phyloP scores from a whole-genome alignment of 2,797 vertebrate species.

The Cheirogaleus major region DNA sequence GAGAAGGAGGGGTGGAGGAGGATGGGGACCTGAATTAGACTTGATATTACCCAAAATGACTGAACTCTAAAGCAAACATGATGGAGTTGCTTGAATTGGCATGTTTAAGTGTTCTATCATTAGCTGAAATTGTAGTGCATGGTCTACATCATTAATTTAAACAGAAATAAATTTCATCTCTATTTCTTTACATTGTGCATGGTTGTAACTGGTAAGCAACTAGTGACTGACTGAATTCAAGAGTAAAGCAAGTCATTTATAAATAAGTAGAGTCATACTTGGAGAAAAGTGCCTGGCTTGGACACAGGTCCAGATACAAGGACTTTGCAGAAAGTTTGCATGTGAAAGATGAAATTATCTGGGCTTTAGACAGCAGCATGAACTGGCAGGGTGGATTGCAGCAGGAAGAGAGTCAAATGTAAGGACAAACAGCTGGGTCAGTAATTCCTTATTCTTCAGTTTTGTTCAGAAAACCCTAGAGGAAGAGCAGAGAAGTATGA shows the following conservation, averaged over 20 bases:
- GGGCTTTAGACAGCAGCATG: neutral
- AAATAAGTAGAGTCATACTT: neutral
- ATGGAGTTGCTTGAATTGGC: neutral
- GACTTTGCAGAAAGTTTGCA: neutral
- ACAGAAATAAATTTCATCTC: neutral
- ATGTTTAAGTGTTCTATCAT: neutral
- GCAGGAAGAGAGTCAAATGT: neutral
- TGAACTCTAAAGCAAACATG: neutral
- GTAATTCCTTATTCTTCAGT: neutral
- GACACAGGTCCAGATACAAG: neutral
- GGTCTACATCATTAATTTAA: neutral
- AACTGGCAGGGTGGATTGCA: neutral
- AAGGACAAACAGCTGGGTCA: neutral
- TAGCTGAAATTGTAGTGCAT: neutral
- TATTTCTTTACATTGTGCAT: neutral
- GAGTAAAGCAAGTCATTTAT: neutral
- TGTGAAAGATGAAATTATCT: neutral
- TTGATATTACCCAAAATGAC: neutral
- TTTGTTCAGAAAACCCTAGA: neutral
- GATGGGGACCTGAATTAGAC: neutral
- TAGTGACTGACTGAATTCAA: neutral
- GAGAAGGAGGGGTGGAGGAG: neutral
- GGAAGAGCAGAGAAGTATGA: neutral
- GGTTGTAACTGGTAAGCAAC: neutral
- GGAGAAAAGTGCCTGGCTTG: neutral